These are phyloP conservation scores for Agapornis canus DNA, from an alignment of 2,797 vertebrate genomes.

Conservation along the genomic window DNA sequence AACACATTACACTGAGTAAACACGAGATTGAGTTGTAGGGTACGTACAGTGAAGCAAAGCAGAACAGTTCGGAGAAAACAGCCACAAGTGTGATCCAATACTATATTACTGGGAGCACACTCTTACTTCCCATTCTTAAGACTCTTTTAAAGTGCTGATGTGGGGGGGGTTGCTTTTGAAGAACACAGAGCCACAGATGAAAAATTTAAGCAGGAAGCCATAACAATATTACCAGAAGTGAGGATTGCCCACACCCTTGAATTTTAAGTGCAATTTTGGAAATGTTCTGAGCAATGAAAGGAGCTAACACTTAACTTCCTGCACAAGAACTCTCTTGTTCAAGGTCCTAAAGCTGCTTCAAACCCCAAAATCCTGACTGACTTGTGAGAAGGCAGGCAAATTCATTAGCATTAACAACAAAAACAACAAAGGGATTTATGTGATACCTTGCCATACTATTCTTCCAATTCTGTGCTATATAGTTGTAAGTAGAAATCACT, in stretches of 20 bases:
- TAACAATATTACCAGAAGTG: not conserved
- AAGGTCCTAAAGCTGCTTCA: not conserved
- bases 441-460: not conserved
- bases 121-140: not conserved
- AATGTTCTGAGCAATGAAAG: not conserved
- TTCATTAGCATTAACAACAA: not conserved
- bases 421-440: not conserved
- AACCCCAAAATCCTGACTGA: not conserved
- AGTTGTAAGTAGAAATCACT: not conserved
- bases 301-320: not conserved
- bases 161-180: not conserved
- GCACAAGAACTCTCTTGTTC: conserved; percentile 2
- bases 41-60: not conserved
- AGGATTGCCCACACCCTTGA: not conserved
- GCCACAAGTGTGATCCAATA: accelerated
- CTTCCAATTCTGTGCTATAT: not conserved
- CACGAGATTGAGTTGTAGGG: not conserved
- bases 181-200: not conserved
- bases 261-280: not conserved
- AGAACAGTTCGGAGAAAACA: not conserved
- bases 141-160: not conserved
- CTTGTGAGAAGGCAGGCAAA: not conserved
- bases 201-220: not conserved
- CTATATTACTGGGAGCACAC: not conserved
- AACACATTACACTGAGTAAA: not conserved